phyloP scores from a whole-genome alignment of 2,888 invertebrate genomes.

The Heliconius ismenius region DNA sequence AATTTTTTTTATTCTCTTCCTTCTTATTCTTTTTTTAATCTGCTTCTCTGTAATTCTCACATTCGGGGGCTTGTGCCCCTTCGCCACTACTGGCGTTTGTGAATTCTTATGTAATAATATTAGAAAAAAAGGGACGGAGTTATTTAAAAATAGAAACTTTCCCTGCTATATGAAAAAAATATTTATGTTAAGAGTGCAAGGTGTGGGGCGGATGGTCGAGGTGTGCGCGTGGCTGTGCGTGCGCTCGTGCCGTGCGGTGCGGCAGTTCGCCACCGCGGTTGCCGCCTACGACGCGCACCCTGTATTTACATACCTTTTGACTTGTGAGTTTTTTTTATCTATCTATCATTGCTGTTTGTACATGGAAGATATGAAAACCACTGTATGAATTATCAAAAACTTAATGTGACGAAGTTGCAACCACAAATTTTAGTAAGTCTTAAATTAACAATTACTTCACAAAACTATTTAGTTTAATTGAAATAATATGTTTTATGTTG shows the following conservation, averaged over 20 bases:
- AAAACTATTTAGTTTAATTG: background rate
- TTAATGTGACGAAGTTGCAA: background rate
- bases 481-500: constrained; percentile 42
- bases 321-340: constrained; percentile 24
- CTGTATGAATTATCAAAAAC: no score
- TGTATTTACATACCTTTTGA: constrained; percentile 61
- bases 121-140: no score
- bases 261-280: constrained; percentile 68
- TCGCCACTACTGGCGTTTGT: no score
- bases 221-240: constrained; percentile 74
- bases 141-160: no score
- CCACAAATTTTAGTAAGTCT: background rate
- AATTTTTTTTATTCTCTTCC: no score
- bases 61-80: no score
- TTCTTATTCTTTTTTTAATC: no score
- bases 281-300: constrained; percentile 56
- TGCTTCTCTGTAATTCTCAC: no score
- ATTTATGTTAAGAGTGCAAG: constrained; percentile 54
- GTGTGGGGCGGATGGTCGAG: constrained; percentile 71
- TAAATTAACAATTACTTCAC: background rate
- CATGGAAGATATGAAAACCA: background rate
- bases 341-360: background rate
- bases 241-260: constrained; percentile 70
- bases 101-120: no score
- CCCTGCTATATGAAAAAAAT: background rate